Evolutionary conservation across 2,113 vertebrate species (phyloP).

Genomic region (Salminus brasiliensis): DNA sequence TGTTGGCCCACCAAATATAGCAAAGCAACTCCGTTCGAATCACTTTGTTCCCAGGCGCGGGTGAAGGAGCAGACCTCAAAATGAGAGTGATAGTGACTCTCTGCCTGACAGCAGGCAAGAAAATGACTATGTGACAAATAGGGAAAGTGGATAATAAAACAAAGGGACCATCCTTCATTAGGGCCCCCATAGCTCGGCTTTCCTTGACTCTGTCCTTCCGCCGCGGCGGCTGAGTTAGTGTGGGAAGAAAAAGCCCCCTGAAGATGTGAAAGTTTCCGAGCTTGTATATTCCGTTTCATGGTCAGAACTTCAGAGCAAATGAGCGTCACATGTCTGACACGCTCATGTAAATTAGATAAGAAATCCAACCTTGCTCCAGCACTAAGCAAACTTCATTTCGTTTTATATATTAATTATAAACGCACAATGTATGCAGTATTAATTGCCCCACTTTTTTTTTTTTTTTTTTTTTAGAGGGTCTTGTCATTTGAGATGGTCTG

Average conservation of each 20-base stretch:
- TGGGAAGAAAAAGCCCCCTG: conserved; percentile 52
- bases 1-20: conserved; percentile 16
- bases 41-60: conserved; percentile 26
- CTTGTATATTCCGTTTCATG: conserved; percentile 76
- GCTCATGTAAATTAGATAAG: conserved; percentile 75
- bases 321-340: conserved; percentile 52
- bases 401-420: conserved; percentile 72
- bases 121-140: conserved; percentile 17
- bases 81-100: not conserved
- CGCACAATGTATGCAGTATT: conserved; percentile 67
- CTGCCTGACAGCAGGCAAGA: not conserved
- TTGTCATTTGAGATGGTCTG: conserved; percentile 53
- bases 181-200: conserved; percentile 11
- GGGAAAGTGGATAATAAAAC: conserved; percentile 20
- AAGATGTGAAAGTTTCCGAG: conserved; percentile 62
- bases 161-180: conserved; percentile 37
- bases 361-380: conserved; percentile 63
- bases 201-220: conserved; percentile 47
- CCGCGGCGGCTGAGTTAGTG: conserved; percentile 37
- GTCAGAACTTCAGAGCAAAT: conserved; percentile 70
- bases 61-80: too few relatives aligned
- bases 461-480: not conserved
- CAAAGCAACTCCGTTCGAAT: conserved; percentile 8
- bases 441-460: conserved; percentile 66
- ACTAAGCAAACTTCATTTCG: conserved; percentile 63